Conservation (phyloP, 2,113 vertebrate species). For the Oriolus oriolus region DNA sequence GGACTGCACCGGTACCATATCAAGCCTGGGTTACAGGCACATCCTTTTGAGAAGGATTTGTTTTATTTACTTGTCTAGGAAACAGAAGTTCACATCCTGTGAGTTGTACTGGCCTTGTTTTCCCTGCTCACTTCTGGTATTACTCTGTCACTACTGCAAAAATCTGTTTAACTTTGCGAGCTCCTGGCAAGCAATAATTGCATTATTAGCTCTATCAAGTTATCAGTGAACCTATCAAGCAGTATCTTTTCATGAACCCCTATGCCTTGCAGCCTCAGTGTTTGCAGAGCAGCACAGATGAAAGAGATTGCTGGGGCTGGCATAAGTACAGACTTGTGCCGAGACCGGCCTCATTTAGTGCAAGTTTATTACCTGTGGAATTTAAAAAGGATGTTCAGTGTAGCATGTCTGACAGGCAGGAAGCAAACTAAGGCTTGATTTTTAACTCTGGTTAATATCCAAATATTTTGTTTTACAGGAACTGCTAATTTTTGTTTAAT, state of each 20-base stretch:
- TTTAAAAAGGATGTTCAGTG: conserved; percentile 70
- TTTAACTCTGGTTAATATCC: conserved; percentile 53
- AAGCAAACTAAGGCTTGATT: conserved; percentile 63
- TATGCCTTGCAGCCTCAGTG: background rate
- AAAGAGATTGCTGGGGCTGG: conserved; percentile 63
- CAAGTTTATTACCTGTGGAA: conserved; percentile 73
- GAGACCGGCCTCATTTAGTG: conserved; percentile 50
- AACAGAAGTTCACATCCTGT: conserved; percentile 39
- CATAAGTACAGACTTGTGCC: conserved; percentile 58
- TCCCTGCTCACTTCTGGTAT: background rate
- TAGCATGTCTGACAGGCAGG: conserved; percentile 65
- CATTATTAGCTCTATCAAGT: conserved; percentile 17
- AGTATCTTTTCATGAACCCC: background rate
- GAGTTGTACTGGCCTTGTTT: conserved; percentile 17
- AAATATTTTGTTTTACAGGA: conserved; percentile 36
- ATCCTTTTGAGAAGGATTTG: conserved; percentile 15
- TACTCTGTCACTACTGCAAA: background rate
- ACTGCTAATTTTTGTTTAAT: conserved; percentile 60
- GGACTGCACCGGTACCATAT: background rate
- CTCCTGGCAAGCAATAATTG: background rate
- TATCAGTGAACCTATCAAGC: conserved; percentile 5
- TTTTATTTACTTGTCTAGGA: conserved; percentile 49
- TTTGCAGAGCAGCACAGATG: conserved; percentile 45
- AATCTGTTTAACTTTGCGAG: background rate
- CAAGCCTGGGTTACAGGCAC: background rate